phyloP scores from a whole-genome alignment of 2,797 vertebrate genomes.

The Gallinago nigripennis region DNA sequence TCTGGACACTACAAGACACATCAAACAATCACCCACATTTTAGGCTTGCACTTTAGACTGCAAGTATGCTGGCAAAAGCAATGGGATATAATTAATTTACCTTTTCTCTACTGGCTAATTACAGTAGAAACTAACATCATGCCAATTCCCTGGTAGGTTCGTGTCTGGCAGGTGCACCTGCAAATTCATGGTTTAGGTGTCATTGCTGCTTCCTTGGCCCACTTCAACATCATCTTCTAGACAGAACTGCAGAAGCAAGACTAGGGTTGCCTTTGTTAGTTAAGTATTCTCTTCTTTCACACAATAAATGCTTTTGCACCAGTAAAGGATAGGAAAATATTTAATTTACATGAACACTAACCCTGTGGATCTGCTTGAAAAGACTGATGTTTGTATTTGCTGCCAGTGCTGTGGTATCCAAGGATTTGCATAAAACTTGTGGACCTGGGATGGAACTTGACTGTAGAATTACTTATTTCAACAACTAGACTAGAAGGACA shows the following conservation, averaged over 20 bases:
- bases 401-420: background rate
- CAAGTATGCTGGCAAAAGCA: background rate
- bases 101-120: background rate
- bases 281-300: background rate
- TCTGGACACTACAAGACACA: background rate
- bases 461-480: background rate
- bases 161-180: background rate
- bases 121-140: background rate
- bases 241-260: background rate
- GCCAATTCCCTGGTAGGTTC: background rate
- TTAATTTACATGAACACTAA: background rate
- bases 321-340: background rate
- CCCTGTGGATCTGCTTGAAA: background rate
- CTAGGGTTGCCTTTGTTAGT: background rate
- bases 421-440: background rate
- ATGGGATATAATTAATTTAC: background rate
- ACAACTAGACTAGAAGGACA: background rate
- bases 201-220: background rate
- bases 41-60: background rate
- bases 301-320: background rate
- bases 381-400: background rate
- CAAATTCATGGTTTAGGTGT: background rate
- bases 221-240: background rate
- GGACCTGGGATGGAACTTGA: background rate
- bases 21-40: background rate